phyloP scores from a whole-genome alignment of 2,113 vertebrate genomes.

The Platichthys stellatus region DNA sequence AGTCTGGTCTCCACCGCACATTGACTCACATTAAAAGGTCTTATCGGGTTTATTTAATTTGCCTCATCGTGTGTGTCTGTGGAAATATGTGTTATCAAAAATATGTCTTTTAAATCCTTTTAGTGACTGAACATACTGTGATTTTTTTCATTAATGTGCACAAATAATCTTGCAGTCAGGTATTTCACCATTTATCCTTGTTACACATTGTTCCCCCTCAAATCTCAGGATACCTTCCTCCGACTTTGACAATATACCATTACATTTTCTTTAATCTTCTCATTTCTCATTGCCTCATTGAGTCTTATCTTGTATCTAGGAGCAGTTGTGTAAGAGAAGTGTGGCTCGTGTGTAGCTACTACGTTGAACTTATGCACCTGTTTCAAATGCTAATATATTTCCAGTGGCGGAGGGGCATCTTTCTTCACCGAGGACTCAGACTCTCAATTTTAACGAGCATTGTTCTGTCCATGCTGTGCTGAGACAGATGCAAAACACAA shows the following conservation, averaged over 20 bases:
- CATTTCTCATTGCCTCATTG: neutral
- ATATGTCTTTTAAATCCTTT: neutral
- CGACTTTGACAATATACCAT: conserved; percentile 12
- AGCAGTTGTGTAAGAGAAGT: neutral
- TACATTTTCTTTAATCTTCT: neutral
- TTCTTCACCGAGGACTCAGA: neutral
- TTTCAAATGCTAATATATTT: conserved; percentile 46
- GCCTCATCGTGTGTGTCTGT: conserved; percentile 17
- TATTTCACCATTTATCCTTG: neutral
- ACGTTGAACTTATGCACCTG: conserved; percentile 17
- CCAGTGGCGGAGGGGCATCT: conserved; percentile 12
- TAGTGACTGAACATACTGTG: too few species aligned
- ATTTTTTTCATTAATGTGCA: neutral
- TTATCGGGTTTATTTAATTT: conserved; percentile 27
- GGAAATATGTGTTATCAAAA: neutral
- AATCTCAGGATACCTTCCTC: neutral
- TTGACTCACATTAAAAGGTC: conserved; percentile 33
- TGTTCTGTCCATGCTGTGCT: neutral
- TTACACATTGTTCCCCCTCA: neutral
- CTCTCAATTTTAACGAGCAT: neutral
- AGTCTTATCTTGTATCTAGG: neutral
- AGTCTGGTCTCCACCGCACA: conserved; percentile 19
- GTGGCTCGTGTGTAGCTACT: neutral
- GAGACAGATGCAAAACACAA: neutral
- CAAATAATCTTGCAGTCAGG: neutral